A percentile compares a stretch with the other conserved stretches of the same genome.
These are phyloP conservation scores for Diadumene lineata DNA, from an alignment of 92 coral and sea anemone species.

Conservation along the genomic window DNA sequence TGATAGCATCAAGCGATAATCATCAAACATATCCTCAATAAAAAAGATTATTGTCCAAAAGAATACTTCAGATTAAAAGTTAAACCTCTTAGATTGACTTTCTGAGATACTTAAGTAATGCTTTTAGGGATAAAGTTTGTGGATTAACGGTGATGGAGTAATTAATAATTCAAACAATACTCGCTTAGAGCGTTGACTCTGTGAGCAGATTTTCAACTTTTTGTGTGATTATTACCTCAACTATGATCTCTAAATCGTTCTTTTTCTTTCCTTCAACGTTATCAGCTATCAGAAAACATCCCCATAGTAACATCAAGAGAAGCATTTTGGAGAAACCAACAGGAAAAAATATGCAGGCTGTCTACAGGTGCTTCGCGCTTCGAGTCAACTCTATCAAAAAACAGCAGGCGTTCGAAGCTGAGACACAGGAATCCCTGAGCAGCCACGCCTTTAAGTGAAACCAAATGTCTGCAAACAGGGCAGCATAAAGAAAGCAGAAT, in stretches of 20 bases:
- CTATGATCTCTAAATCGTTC: slow-evolving; percentile 62
- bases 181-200: background rate
- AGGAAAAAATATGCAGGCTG: background rate
- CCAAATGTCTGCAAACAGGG: too few relatives aligned
- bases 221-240: slow-evolving; percentile 63
- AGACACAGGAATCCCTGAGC: slow-evolving; percentile 29
- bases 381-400: background rate
- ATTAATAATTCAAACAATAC: background rate
- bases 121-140: background rate
- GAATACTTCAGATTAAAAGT: background rate
- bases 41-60: too few relatives aligned
- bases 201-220: background rate
- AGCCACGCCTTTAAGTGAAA: background rate
- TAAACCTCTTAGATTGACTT: too few relatives aligned
- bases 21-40: too few relatives aligned
- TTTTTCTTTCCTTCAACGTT: slow-evolving; percentile 55
- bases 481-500: background rate
- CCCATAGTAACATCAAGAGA: slow-evolving; percentile 14
- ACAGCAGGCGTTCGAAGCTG: slow-evolving; percentile 13
- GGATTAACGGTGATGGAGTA: background rate
- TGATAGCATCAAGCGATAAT: background rate
- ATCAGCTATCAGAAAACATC: slow-evolving; percentile 17
- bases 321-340: slow-evolving; percentile 9
- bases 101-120: background rate
- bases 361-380: background rate